Conservation (phyloP, 37 sponge, comb jelly and placozoan species). For the Mnemiopsis leidyi region DNA sequence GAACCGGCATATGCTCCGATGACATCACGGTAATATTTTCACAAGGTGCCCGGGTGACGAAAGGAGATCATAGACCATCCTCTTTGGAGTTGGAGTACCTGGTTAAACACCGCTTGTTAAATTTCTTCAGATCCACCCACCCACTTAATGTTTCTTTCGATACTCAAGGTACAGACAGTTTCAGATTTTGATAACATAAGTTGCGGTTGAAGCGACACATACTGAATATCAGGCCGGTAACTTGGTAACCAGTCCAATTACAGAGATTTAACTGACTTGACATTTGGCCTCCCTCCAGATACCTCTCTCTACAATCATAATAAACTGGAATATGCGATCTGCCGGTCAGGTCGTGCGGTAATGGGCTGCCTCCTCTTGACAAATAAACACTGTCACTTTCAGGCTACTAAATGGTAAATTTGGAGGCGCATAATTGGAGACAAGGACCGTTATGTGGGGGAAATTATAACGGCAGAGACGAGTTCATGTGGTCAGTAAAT, state of each 20-base stretch:
- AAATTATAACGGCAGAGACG: not conserved
- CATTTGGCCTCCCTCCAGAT: not conserved
- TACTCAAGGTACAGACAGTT: too few relatives aligned
- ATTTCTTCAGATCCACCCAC: not conserved
- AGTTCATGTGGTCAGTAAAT: not conserved
- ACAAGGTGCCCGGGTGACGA: not conserved
- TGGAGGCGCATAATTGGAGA: not conserved
- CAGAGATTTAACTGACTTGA: not conserved
- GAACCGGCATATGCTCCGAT: not conserved
- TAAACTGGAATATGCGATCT: not conserved
- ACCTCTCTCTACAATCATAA: not conserved
- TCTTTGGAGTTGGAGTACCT: not conserved
- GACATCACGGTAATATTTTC: not conserved
- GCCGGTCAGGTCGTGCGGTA: not conserved
- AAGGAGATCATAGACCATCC: not conserved
- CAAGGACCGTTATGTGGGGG: not conserved
- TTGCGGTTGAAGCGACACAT: too few relatives aligned
- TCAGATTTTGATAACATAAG: too few relatives aligned
- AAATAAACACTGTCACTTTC: not conserved
- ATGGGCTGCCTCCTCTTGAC: not conserved
- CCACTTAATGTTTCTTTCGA: too few relatives aligned
- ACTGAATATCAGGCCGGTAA: too few relatives aligned
- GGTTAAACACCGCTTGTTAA: not conserved
- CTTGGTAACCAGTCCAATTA: too few relatives aligned
- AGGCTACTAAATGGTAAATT: not conserved